Conservation (phyloP, 1,140 invertebrate species). For the Lepidurus arcticus region DNA sequence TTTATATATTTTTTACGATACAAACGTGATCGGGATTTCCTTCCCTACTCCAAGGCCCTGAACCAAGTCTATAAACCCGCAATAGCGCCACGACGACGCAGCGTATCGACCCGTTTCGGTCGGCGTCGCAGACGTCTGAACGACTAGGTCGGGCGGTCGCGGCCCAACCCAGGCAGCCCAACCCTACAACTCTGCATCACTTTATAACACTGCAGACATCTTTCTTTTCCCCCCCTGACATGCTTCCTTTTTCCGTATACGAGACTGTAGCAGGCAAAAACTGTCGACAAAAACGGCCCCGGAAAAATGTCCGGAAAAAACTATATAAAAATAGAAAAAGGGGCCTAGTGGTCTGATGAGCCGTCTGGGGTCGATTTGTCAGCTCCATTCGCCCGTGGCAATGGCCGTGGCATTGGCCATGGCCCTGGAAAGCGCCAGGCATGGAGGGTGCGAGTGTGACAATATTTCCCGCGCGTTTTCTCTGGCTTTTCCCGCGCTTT, state of each 20-base stretch:
- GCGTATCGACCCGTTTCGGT: constrained; percentile 2
- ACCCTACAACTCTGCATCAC: constrained; percentile 18
- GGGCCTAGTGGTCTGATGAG: background rate
- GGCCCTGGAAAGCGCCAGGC: background rate
- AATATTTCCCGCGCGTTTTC: background rate
- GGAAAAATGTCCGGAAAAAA: background rate
- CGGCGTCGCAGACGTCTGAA: constrained; percentile 16
- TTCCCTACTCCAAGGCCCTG: background rate
- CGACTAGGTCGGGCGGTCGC: background rate
- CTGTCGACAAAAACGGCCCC: background rate
- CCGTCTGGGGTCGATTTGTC: constrained; percentile 13
- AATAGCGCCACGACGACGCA: constrained; percentile 20
- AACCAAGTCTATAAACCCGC: background rate
- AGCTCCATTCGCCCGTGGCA: background rate
- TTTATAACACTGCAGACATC: constrained; percentile 13
- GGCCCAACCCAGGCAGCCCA: constrained; percentile 3
- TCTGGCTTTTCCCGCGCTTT: background rate
- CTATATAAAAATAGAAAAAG: background rate
- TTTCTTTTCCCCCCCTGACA: background rate
- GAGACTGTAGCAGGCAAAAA: too few relatives aligned
- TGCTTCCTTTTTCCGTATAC: background rate
- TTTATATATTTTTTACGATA: too few relatives aligned
- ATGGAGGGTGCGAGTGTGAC: background rate
- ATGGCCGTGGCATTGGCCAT: background rate
- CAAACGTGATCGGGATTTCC: constrained; percentile 9